Evolutionary conservation across 2,888 invertebrate species (phyloP).

Genomic region (Cryptosula pallasiana): DNA sequence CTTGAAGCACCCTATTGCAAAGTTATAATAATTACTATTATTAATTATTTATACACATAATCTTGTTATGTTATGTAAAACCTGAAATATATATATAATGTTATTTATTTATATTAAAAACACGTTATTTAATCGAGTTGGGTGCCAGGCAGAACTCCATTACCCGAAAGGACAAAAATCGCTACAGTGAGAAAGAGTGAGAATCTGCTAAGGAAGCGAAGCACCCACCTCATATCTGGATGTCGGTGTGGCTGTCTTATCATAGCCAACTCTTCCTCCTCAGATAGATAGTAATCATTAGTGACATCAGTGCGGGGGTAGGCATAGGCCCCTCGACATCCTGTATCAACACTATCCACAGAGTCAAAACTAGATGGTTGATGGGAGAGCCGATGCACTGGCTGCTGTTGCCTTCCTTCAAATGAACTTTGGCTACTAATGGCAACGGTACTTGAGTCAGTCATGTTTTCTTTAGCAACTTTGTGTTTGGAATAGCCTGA

Average conservation of each 20-base stretch:
- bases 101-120: too few relatives aligned
- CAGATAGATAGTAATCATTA: slow-evolving; percentile 5
- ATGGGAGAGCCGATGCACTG: background rate
- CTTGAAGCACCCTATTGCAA: too few relatives aligned
- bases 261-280: background rate
- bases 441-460: background rate
- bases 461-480: background rate
- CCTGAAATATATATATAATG: too few relatives aligned
- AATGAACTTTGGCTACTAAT: background rate
- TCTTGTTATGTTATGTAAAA: too few relatives aligned
- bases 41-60: too few relatives aligned
- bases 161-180: too few relatives aligned
- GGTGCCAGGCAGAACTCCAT: too few relatives aligned
- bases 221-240: background rate
- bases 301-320: background rate
- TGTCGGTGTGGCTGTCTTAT: background rate
- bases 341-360: background rate
- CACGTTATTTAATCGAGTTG: too few relatives aligned
- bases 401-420: background rate
- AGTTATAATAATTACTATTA: too few relatives aligned
- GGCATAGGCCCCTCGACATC: background rate
- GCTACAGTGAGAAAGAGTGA: too few relatives aligned
- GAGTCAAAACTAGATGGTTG: too few relatives aligned
- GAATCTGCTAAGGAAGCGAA: too few relatives aligned
- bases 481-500: background rate